Base-by-base conservation (phyloP, 2,113 vertebrate genomes). In the Neogobius melanostomus region DNA sequence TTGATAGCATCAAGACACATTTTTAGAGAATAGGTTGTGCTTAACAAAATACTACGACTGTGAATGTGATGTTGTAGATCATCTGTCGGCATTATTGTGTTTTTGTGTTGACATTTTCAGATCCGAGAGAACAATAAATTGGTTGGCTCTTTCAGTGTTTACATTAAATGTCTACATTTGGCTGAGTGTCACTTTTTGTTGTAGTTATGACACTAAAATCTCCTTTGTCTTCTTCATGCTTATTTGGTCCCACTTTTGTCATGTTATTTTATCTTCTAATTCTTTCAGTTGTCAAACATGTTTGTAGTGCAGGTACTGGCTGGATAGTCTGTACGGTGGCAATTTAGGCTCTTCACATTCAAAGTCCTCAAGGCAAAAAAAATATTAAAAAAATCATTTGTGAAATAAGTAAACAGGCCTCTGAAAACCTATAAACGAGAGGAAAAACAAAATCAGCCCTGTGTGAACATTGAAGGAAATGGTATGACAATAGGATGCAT, bases 351-450 rank as follows among this genome's bases (percentile, higher is more conserved):
- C 71, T 82, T 88, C 86, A 86, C 86, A 84, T 82, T 82, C 88
- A 75, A 48, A 74, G 66, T 77, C 72, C 74, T 83, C 80, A 82
- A 85, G 87, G 86, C 82, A 80, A 70, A 66, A 53, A 74, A 8
- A 80, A 87, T n/a, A 21, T 21, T 1, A 21, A 21, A 21, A 21
- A 9, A 79, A 86, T 88, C 92, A 94, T 90, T 96, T 96, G 91
- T 93, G 91, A 88, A 93, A 95, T 77, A 95, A 85, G 84, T 94
- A 96, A 62, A 96, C 89, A 60, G 95, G 93, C 83, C 95, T 94
- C 84, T 95, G 94, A 87, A 96, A 96, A 82, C 95, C 95, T 96
- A 80, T n/a, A 21, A n/a, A 64, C 0, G 1, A 57, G 7, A 57
- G 1, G 46, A 69, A 8, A 21, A 36, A 6, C 21, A 52, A 66